These are phyloP conservation scores for Trachelus troglodyta DNA, from an alignment of 2,888 invertebrate species.

Conservation along the genomic window DNA sequence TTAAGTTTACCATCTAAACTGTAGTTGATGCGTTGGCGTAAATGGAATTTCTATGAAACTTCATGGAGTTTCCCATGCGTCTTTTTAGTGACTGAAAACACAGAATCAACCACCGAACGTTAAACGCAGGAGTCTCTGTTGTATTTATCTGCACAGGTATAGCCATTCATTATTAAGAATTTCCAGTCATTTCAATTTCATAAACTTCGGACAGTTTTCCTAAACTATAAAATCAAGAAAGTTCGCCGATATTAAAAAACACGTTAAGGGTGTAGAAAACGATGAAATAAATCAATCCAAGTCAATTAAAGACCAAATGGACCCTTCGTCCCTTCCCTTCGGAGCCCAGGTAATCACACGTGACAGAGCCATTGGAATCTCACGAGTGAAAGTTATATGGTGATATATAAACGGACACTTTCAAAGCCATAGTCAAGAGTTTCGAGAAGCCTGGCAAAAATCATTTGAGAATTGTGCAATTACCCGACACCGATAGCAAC, in stretches of 20 bases:
- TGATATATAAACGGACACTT: not conserved
- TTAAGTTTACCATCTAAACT: too few species aligned
- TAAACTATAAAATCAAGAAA: not conserved
- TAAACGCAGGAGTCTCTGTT: too few species aligned
- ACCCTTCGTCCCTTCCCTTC: not conserved
- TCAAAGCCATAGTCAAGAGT: not conserved
- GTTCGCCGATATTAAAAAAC: not conserved
- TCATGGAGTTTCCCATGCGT: too few species aligned
- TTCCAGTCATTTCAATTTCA: not conserved
- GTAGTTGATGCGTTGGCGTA: too few species aligned
- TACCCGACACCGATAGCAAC: not conserved
- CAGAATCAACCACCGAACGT: too few species aligned
- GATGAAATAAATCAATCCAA: not conserved
- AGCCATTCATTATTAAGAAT: too few species aligned
- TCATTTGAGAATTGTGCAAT: not conserved
- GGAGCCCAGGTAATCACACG: not conserved
- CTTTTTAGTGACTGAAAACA: too few species aligned
- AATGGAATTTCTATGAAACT: too few species aligned
- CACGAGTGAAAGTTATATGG: not conserved
- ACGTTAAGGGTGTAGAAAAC: not conserved
- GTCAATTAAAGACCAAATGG: not conserved
- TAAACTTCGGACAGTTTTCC: not conserved
- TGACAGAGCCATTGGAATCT: not conserved
- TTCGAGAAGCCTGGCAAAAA: not conserved
- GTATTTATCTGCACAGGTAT: too few species aligned